Evolutionary conservation across 2,888 invertebrate genomes (phyloP), one percentile per base, ranked within the genome.

Genomic region (Brenthis hecate): DNA sequence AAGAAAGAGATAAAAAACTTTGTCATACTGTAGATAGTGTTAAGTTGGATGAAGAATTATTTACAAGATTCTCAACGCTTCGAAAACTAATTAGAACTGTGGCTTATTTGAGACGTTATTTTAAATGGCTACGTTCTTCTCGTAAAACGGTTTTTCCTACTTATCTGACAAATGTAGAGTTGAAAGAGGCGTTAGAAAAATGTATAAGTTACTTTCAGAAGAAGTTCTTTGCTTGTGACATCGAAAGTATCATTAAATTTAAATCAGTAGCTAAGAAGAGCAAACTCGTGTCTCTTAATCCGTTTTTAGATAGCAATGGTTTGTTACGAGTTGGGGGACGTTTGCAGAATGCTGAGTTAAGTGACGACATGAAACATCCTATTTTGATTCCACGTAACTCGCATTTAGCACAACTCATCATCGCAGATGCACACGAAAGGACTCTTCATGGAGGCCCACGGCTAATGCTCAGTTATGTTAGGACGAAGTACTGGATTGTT

Each of bases 371-470:
- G n/a, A 70, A 68, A 55, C 70, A 72, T 65, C 68, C 72, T 13
- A 61, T 68, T 16, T 68, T 68, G 47, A 13, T 70, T n/a, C 65
- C 68, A 3, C 13, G 13, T 16, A 60, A 64, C 36, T 50, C 58
- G 16, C 69, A 66, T 32, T 57, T 73, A 3, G 70, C 73, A 0
- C 68, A 50, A 2, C 63, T 77, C 1, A 66, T 78, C 8, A 57
- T 77, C 6, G 47, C 50, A 1, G 78, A 78, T 36, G 76, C 78
- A 4, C 78, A 77, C 23, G n/a, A 47, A 0, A 71, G 63, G n/a
- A 77, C 76, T 0, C 19, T 78, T 16, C 78, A 79, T 61, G 76
- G 77, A 23, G 76, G 75, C 11, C 54, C 64, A n/a, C 74, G 75
- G 62, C 13, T 74, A 0, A 77, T 74, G 75, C 13, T 75, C 55